Evolutionary conservation across 2,888 invertebrate genomes (phyloP).

Genomic region (Zele albiditarsus): DNA sequence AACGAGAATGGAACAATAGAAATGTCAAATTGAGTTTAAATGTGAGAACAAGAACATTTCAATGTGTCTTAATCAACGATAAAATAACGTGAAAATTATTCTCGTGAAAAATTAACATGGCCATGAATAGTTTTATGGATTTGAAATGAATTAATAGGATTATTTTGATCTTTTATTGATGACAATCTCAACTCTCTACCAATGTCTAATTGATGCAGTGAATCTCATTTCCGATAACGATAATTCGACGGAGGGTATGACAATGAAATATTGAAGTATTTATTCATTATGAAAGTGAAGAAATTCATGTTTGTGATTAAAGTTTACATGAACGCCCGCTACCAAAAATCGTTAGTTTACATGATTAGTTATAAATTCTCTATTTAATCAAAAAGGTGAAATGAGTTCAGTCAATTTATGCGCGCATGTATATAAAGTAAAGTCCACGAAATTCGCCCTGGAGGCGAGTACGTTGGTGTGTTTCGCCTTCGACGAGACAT

Average conservation of each 20-base stretch:
- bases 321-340: neutral
- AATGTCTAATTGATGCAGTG: neutral
- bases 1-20: neutral
- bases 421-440: slow-evolving; percentile 1
- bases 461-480: neutral
- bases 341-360: neutral
- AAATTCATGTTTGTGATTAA: neutral
- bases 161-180: neutral
- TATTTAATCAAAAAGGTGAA: slow-evolving; percentile 1
- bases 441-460: neutral
- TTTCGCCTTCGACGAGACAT: neutral
- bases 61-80: neutral
- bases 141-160: neutral
- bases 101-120: neutral
- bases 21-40: neutral
- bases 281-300: neutral
- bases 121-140: neutral
- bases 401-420: neutral
- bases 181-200: neutral
- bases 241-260: neutral
- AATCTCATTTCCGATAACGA: neutral
- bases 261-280: neutral
- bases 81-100: neutral
- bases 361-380: neutral
- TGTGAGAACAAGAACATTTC: neutral